Percentiles rank a stretch among this genome's conserved stretches.
These are phyloP conservation scores for Enteromius fasciolatus DNA, from an alignment of 2,797 vertebrate genomes.

Conservation along the genomic window DNA sequence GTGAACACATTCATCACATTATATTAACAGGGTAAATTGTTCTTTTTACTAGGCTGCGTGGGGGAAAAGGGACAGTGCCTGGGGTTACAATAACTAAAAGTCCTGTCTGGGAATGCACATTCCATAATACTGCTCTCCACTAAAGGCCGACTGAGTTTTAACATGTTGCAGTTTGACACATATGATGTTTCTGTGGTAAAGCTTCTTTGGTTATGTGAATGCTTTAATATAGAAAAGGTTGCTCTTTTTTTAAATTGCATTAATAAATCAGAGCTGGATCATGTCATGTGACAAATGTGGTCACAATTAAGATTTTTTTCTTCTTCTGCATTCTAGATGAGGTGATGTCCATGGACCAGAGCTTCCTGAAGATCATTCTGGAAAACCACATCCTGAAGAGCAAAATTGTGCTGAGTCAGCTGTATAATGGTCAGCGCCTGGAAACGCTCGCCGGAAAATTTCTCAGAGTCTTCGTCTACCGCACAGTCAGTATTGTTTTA, in stretches of 20 bases:
- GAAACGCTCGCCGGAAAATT: constrained; percentile 91
- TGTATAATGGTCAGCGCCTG: constrained; percentile 92
- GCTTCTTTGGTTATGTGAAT: background rate
- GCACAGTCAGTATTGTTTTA: constrained; percentile 83
- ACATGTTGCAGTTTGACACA: constrained; percentile 20
- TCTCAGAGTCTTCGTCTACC: constrained; percentile 95
- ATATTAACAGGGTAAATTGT: constrained; percentile 17
- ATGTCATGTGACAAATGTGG: background rate
- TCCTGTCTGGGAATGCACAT: constrained; percentile 32
- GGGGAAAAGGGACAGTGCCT: background rate
- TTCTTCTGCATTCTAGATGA: constrained; percentile 73
- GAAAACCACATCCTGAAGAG: constrained; percentile 93
- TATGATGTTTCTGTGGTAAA: background rate
- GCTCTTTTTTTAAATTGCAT: background rate
- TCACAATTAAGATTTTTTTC: background rate
- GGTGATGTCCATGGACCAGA: constrained; percentile 88
- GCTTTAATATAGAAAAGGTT: background rate
- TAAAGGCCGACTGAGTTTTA: background rate
- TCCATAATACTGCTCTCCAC: background rate
- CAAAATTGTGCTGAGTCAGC: constrained; percentile 86
- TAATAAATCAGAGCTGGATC: background rate
- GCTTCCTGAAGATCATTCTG: constrained; percentile 83
- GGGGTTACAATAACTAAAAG: constrained; percentile 22
- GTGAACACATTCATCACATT: constrained; percentile 31
- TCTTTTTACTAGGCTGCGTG: constrained; percentile 12